Evolutionary conservation across 2,888 invertebrate species (phyloP).

Genomic region (Cepaea hortensis): DNA sequence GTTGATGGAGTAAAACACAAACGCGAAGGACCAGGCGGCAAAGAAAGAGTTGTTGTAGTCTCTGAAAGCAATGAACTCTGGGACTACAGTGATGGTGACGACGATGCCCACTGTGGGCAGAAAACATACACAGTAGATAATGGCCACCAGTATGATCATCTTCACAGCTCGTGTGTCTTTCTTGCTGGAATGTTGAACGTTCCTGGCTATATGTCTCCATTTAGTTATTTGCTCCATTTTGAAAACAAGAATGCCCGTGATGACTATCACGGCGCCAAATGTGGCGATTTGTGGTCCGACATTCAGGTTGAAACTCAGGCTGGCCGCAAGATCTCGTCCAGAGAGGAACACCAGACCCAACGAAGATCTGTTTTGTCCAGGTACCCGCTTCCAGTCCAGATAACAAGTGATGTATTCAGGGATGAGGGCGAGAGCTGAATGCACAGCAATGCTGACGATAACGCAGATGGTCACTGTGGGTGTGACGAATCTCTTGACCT

Average conservation of each 20-base stretch:
- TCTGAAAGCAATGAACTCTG: neutral
- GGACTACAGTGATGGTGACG: neutral
- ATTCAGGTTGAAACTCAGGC: neutral
- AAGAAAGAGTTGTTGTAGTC: constrained; percentile 1
- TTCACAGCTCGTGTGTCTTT: neutral
- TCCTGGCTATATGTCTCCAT: neutral
- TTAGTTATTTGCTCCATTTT: neutral
- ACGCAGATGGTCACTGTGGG: neutral
- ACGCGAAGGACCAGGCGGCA: constrained; percentile 9
- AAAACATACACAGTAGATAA: neutral
- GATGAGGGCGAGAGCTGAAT: constrained; percentile 3
- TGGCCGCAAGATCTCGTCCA: neutral
- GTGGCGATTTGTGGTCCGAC: neutral
- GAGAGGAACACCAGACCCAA: neutral
- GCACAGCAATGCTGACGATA: neutral
- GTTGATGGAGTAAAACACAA: constrained; percentile 13
- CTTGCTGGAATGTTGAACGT: neutral
- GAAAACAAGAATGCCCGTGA: constrained; percentile 2
- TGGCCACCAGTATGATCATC: constrained; percentile 12
- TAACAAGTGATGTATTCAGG: constrained; percentile 11
- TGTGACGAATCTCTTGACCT: constrained; percentile 28
- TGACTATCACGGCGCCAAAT: neutral
- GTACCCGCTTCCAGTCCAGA: constrained; percentile 20
- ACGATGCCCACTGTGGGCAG: neutral
- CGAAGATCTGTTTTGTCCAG: neutral